phyloP scores from a whole-genome alignment of 2,888 invertebrate species.

The Lordiphosa fenestrarum region DNA sequence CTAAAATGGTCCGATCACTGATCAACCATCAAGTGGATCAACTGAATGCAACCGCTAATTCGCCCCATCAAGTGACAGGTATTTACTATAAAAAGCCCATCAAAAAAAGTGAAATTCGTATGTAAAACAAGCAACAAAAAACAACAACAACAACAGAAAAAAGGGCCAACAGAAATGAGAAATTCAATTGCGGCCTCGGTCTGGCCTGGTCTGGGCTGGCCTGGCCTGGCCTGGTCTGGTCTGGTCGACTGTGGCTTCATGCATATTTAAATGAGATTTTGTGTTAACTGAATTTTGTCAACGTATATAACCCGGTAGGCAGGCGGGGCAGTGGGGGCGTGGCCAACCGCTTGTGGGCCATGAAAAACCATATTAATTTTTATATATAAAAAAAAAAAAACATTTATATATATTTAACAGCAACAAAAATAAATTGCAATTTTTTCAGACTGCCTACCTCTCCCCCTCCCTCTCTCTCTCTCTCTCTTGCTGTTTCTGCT shows the following conservation, averaged over 20 bases:
- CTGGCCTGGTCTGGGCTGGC: slow-evolving; percentile 14
- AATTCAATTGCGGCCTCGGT: slow-evolving; percentile 60
- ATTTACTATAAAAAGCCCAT: background rate
- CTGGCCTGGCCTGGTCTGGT: slow-evolving; percentile 10
- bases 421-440: slow-evolving; percentile 14
- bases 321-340: slow-evolving; percentile 38
- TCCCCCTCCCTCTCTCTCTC: no score
- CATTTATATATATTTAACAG: slow-evolving; percentile 54
- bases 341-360: slow-evolving; percentile 25
- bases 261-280: slow-evolving; percentile 74
- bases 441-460: no score
- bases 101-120: background rate
- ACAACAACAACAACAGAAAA: slow-evolving; percentile 14
- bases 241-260: slow-evolving; percentile 41
- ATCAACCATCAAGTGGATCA: background rate
- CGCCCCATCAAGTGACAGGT: background rate
- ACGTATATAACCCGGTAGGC: slow-evolving; percentile 14
- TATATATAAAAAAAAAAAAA: slow-evolving; percentile 21
- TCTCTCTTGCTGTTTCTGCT: slow-evolving; percentile 7
- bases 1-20: no score
- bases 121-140: slow-evolving; percentile 16
- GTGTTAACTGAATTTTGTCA: slow-evolving; percentile 72
- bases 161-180: slow-evolving; percentile 16
- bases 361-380: slow-evolving; percentile 50
- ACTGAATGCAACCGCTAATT: no score